phyloP scores from a whole-genome alignment of 2,797 vertebrate species.

The Cottoperca gobio region DNA sequence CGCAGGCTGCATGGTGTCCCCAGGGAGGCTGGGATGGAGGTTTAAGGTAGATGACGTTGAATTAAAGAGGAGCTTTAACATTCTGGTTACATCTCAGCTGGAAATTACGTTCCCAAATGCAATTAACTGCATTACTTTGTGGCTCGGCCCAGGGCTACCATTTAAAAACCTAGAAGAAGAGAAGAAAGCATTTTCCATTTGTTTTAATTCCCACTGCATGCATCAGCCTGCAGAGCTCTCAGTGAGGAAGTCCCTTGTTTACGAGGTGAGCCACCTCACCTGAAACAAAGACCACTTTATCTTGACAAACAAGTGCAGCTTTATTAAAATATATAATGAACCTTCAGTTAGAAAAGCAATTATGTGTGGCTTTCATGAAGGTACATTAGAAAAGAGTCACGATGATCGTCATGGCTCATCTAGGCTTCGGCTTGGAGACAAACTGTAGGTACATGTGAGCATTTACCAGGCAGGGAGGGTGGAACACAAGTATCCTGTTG shows the following conservation, averaged over 20 bases:
- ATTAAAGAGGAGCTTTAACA: slow-evolving; percentile 6
- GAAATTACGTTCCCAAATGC: slow-evolving; percentile 3
- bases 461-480: too few relatives aligned
- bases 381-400: too few relatives aligned
- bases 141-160: background rate
- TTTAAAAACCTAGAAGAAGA: slow-evolving; percentile 1
- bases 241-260: background rate
- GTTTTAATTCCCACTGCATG: background rate
- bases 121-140: slow-evolving; percentile 16
- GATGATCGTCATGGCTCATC: too few relatives aligned
- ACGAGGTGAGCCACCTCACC: background rate
- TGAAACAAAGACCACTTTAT: background rate
- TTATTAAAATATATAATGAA: too few relatives aligned
- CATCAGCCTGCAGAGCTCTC: background rate
- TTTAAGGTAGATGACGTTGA: background rate
- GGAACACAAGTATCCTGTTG: too few relatives aligned
- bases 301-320: too few relatives aligned
- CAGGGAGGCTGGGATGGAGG: slow-evolving; percentile 9
- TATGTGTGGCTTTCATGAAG: too few relatives aligned
- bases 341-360: too few relatives aligned
- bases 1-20: background rate
- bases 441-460: too few relatives aligned
- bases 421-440: too few relatives aligned
- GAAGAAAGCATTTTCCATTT: background rate
- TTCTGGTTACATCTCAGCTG: background rate